These are phyloP conservation scores for Dexiosoma caninum DNA, from an alignment of 2,888 invertebrate genomes.

Conservation along the genomic window DNA sequence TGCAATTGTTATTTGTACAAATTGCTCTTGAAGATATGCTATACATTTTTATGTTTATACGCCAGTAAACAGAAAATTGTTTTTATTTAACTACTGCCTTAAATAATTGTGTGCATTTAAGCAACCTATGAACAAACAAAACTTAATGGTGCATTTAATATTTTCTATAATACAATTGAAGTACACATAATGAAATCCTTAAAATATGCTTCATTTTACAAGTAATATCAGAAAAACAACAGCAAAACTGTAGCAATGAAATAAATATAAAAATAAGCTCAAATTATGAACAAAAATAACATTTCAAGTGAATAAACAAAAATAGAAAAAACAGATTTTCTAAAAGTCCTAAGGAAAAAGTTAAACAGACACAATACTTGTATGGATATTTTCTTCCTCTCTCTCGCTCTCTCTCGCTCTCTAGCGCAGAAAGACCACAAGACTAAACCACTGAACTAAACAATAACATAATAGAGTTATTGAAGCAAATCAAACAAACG, in stretches of 20 bases:
- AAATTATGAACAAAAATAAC: slow-evolving; percentile 5
- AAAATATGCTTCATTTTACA: slow-evolving; percentile 23
- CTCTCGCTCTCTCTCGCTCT: too few relatives aligned
- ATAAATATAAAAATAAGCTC: not conserved
- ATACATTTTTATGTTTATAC: not conserved
- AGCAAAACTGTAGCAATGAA: not conserved
- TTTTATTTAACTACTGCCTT: not conserved
- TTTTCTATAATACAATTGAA: slow-evolving; percentile 35
- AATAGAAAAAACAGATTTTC: not conserved
- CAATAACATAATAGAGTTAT: slow-evolving; percentile 62
- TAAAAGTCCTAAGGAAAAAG: not conserved
- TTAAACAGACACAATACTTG: not conserved
- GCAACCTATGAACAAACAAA: slow-evolving; percentile 40
- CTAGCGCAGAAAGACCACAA: slow-evolving; percentile 1
- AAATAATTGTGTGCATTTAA: slow-evolving; percentile 16
- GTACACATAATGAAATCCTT: slow-evolving; percentile 34
- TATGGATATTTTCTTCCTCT: not conserved
- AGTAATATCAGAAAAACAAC: not conserved
- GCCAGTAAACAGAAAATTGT: not conserved
- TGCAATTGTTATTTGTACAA: not conserved
- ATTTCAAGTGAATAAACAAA: slow-evolving; percentile 8
- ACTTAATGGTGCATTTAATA: slow-evolving; percentile 49
- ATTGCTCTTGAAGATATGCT: not conserved
- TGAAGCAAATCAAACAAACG: slow-evolving; percentile 65
- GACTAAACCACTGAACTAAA: slow-evolving; percentile 26